These are phyloP conservation scores for Cheirogaleus major DNA, from an alignment of 2,797 vertebrate species.

Conservation along the genomic window DNA sequence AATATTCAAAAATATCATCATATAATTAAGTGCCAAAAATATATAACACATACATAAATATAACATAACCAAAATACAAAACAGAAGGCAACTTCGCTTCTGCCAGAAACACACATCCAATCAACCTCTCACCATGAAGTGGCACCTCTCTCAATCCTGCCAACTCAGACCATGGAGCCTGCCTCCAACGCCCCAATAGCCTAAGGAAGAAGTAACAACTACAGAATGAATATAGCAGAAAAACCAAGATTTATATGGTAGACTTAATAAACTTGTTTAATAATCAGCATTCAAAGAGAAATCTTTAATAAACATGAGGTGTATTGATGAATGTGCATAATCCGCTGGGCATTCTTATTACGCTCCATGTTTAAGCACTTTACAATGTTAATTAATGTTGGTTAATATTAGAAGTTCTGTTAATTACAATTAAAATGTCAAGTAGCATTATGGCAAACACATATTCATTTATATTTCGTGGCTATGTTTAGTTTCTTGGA, in stretches of 20 bases:
- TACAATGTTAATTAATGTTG: slow-evolving; percentile 43
- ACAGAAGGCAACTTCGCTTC: background rate
- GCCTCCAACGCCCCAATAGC: background rate
- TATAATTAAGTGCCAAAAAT: background rate
- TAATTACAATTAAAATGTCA: slow-evolving; percentile 64
- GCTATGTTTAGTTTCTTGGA: slow-evolving; percentile 38
- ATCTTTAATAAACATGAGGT: slow-evolving; percentile 19
- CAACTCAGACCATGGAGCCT: background rate
- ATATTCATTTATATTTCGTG: slow-evolving; percentile 40
- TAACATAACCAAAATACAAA: slow-evolving; percentile 8
- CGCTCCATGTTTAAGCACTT: slow-evolving; percentile 25
- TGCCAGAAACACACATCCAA: background rate
- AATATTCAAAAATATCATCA: slow-evolving; percentile 9
- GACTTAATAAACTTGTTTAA: slow-evolving; percentile 28
- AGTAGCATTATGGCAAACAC: slow-evolving; percentile 44
- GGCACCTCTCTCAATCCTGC: background rate
- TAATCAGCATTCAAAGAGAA: slow-evolving; percentile 25
- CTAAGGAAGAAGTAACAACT: background rate
- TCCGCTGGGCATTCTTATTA: background rate
- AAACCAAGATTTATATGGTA: background rate
- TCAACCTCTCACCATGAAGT: background rate
- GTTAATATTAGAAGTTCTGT: slow-evolving; percentile 43
- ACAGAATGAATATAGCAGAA: background rate
- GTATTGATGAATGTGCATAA: slow-evolving; percentile 2
- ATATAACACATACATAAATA: background rate